Evolutionary conservation across 64 coral and sea anemone genomes (phyloP).

Genomic region (Platygyra sinensis): DNA sequence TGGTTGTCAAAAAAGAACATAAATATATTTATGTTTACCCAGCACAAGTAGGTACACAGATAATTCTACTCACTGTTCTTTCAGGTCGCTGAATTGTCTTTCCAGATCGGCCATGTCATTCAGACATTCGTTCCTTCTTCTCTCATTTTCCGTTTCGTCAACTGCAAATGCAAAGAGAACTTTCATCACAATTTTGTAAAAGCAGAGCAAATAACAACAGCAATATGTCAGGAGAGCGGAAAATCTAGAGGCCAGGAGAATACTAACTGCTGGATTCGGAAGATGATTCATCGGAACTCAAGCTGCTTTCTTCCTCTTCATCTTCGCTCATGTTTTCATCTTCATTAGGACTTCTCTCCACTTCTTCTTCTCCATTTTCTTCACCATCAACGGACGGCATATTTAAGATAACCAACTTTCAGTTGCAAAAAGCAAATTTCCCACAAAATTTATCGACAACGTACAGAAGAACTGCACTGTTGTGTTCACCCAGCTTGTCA

Average conservation of each 20-base stretch:
- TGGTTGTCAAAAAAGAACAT: not conserved
- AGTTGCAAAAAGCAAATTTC: not conserved
- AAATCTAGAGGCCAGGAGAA: not conserved
- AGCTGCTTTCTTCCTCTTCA: constrained; percentile 85
- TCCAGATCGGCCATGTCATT: constrained; percentile 97
- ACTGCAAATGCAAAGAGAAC: constrained; percentile 42
- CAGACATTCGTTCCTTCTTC: constrained; percentile 88
- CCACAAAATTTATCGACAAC: not conserved
- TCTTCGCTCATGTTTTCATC: constrained; percentile 99
- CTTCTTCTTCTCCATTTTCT: constrained; percentile 97
- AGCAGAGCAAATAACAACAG: not conserved
- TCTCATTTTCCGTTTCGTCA: constrained; percentile 98
- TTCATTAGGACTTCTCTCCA: constrained; percentile 86
- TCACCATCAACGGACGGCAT: constrained; percentile 98
- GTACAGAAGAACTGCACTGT: not conserved
- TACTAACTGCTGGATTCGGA: constrained; percentile 80
- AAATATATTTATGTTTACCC: not conserved
- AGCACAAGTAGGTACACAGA: not conserved
- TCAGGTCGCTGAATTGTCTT: constrained; percentile 95
- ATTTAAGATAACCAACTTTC: not conserved
- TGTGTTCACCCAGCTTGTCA: not conserved
- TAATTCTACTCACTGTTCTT: constrained; percentile 93
- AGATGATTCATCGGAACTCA: constrained; percentile 90
- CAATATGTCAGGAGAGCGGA: not conserved
- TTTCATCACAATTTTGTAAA: not conserved